Evolutionary conservation across 2,113 vertebrate genomes (phyloP).

Genomic region (Cranoglanis bouderius): DNA sequence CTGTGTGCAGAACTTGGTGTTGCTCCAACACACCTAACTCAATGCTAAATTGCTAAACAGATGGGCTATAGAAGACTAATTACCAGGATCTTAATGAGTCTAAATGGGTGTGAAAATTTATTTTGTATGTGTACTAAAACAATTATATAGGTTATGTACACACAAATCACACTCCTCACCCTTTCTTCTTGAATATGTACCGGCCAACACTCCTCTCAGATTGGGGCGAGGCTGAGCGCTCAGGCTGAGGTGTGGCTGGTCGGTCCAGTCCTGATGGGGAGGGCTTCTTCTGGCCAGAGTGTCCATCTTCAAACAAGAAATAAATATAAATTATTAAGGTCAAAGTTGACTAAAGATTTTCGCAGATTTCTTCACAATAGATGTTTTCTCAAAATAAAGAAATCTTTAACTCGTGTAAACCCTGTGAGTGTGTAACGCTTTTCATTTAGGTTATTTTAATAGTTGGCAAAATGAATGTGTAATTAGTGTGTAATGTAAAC

Average conservation of each 20-base stretch:
- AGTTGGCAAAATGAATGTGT: background rate
- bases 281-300: slow-evolving; percentile 50
- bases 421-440: background rate
- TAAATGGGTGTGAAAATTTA: background rate
- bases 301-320: slow-evolving; percentile 55
- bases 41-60: too few species aligned
- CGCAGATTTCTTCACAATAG: background rate
- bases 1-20: background rate
- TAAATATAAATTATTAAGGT: slow-evolving; percentile 12
- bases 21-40: background rate
- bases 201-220: slow-evolving; percentile 69
- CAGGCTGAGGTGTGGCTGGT: slow-evolving; percentile 40
- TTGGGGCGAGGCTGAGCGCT: slow-evolving; percentile 65
- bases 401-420: background rate
- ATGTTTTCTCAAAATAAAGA: background rate
- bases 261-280: slow-evolving; percentile 24
- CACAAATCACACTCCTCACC: slow-evolving; percentile 70
- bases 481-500: background rate
- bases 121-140: background rate
- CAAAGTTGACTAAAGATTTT: background rate
- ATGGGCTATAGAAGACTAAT: too few species aligned
- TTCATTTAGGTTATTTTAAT: background rate
- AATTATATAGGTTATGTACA: background rate
- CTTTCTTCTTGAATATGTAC: slow-evolving; percentile 73
- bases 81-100: background rate